Evolutionary conservation across 2,888 invertebrate species (phyloP), one percentile per base, ranked within the genome.

Genomic region (Axea sp.): DNA sequence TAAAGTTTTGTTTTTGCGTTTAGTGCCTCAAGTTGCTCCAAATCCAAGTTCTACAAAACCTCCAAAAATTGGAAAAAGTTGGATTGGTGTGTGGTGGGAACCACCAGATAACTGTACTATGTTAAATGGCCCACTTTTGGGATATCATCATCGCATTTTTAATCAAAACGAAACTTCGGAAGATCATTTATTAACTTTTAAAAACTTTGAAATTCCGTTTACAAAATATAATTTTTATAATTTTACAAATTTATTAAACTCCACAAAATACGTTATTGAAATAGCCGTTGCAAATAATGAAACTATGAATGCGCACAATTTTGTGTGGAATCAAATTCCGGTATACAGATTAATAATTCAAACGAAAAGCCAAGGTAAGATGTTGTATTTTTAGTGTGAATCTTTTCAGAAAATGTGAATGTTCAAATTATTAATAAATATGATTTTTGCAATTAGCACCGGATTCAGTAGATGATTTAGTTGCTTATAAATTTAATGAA

Each of bases 81-180:
- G 77, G 77, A 33, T 76, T 1, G 45, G 59, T n/a, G 49, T 73
- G n/a, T 62, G 64, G 60, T 77, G 77, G 77, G 28, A 28, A 33
- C 71, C 71, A 5, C 77, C 76, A 5, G 22, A 17, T 19, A 51
- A 75, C 9, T 76, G 77, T 41, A 17, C 22, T 22, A 35, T 53
- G 5, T 9, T 71, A 15, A 65, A 74, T 47, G 76, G 76, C 3
- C 77, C 76, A 5, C 37, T 77, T 30, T 33, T 73, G 11, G 77
- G 77, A n/a, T 77, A 76, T 33, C 60, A 49, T 45, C 49, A 67
- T 28, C 49, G 76, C 24, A 49, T 77, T 5, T 5, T 45, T 14
- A 51, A 15, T 12, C 30, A 59, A 1, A 45, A 59, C 19, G 49
- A 41, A n/a, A 43, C 19, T 14, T n/a, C n/a, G n/a, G n/a, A n/a